Conservation (phyloP, 2,888 invertebrate genomes). For the Stenichneumon culpator region DNA sequence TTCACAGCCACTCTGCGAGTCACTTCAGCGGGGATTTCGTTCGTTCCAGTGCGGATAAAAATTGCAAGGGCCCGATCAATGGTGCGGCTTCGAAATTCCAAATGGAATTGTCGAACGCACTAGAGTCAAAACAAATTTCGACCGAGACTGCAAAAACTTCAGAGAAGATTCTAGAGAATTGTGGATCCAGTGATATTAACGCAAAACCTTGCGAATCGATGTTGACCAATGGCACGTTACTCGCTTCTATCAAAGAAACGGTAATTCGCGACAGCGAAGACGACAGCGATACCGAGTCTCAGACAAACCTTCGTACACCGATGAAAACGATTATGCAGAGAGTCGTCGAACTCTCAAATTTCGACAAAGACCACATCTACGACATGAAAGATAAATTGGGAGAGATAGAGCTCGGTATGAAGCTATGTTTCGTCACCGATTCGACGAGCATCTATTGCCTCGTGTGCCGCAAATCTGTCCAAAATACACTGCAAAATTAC, state of each 20-base stretch:
- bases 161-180: not conserved
- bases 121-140: not conserved
- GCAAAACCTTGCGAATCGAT: not conserved
- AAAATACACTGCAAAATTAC: conserved; percentile 59
- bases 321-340: not conserved
- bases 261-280: not conserved
- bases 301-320: not conserved
- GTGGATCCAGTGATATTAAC: not conserved
- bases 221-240: not conserved
- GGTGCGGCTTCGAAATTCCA: not conserved
- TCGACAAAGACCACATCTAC: conserved; percentile 48
- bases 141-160: not conserved
- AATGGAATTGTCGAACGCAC: not conserved
- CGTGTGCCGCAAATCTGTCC: conserved; percentile 72
- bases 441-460: conserved; percentile 68
- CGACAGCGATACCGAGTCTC: not conserved
- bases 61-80: not conserved
- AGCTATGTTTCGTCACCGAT: not conserved
- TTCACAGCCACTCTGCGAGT: conserved; percentile 51
- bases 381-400: conserved; percentile 35
- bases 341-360: not conserved
- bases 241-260: not conserved
- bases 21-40: conserved; percentile 35
- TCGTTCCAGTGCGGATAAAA: not conserved
- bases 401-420: conserved; percentile 38